Percentiles rank a stretch among this genome's conserved stretches.
These are phyloP conservation scores for Artibeus jamaicensis DNA, from an alignment of 2,797 vertebrate genomes.

Conservation along the genomic window DNA sequence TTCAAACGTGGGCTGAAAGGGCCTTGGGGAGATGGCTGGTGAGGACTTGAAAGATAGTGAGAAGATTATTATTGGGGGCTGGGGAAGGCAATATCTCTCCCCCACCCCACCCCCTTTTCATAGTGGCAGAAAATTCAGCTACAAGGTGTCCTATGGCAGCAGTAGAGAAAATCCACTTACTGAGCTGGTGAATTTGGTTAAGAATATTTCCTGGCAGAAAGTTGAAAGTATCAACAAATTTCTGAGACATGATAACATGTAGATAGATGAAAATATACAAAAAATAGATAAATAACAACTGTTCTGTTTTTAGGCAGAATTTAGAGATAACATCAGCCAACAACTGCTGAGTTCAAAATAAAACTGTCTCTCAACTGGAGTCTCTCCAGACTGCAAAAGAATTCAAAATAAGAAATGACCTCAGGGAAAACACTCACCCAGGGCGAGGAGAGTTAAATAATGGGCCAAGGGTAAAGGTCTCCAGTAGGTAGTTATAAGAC, in stretches of 20 bases:
- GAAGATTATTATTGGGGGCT: not conserved
- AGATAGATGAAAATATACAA: not conserved
- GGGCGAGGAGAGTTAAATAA: not conserved
- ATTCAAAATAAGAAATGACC: not conserved
- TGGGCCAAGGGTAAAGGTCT: not conserved
- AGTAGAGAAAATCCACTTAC: not conserved
- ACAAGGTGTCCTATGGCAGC: not conserved
- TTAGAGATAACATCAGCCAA: not conserved
- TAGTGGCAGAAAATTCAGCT: not conserved
- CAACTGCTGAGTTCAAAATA: not conserved
- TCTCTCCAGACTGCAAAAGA: not conserved
- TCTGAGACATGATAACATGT: not conserved
- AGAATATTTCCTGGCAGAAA: not conserved
- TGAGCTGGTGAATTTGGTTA: not conserved
- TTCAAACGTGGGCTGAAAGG: not conserved
- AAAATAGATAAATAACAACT: not conserved
- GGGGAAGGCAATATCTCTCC: not conserved
- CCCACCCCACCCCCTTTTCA: fast-evolving
- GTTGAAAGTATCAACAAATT: not conserved
- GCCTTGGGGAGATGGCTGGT: not conserved
- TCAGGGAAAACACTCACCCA: not conserved
- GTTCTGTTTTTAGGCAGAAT: not conserved
- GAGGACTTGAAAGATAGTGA: not conserved
- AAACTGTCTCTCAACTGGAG: not conserved
- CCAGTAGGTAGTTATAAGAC: not conserved